phyloP scores from a whole-genome alignment of 2,113 vertebrate genomes.

The Scartelaos histophorus region DNA sequence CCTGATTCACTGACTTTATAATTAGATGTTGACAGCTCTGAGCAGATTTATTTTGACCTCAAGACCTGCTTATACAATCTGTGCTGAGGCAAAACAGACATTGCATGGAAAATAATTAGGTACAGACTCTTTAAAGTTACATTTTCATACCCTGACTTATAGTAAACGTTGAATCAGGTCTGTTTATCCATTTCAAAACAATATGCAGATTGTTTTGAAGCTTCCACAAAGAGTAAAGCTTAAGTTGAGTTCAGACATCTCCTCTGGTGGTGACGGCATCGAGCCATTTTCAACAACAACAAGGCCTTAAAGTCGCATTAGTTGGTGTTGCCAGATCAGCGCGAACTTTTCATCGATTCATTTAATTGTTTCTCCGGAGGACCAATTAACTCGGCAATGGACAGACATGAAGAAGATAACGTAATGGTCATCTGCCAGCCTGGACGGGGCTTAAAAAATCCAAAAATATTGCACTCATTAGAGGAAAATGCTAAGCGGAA shows the following conservation, averaged over 20 bases:
- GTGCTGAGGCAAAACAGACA: too few relatives aligned
- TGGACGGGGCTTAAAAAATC: conserved; percentile 34
- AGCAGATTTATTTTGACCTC: too few relatives aligned
- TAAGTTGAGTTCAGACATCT: conserved; percentile 13
- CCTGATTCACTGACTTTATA: too few relatives aligned
- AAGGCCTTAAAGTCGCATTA: conserved; percentile 33
- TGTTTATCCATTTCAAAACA: background rate
- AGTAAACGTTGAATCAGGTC: background rate
- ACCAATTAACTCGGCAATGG: conserved; percentile 64
- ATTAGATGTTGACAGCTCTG: too few relatives aligned
- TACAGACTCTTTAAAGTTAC: background rate
- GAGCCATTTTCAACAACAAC: conserved; percentile 31
- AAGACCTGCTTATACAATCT: too few relatives aligned
- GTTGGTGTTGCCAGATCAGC: conserved; percentile 55
- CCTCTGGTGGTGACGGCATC: conserved; percentile 26
- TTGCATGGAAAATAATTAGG: too few relatives aligned
- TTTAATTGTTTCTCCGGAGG: conserved; percentile 67
- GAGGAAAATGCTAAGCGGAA: conserved; percentile 13
- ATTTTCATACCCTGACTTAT: background rate
- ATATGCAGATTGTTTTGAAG: conserved; percentile 17
- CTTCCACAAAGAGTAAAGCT: conserved; percentile 7
- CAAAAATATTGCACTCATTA: conserved; percentile 47
- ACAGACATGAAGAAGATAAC: conserved; percentile 54
- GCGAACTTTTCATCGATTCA: conserved; percentile 47
- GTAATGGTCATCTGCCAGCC: conserved; percentile 12